Evolutionary conservation across 2,113 vertebrate species (phyloP), one percentile per base, ranked within the genome.

Genomic region (Austrofundulus limnaeus): DNA sequence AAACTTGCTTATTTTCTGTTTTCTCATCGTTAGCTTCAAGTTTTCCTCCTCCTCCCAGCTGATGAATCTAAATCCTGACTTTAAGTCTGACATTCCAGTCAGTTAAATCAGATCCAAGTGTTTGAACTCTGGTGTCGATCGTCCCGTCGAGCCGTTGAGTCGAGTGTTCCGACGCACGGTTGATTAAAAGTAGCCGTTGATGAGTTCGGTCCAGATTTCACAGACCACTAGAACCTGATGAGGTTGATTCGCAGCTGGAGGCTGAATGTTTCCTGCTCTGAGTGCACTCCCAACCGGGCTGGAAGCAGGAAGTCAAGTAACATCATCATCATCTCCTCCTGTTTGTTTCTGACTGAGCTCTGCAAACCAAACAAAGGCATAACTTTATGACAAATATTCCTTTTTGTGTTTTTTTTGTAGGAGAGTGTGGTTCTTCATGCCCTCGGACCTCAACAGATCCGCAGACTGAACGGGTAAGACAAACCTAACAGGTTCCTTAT

Each of bases 381-480:
- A n/a, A n/a, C n/a, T 28, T 28, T 28, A 19, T 47, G 0, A n/a
- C 2, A 5, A 45, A 13, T 3, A 14, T 28, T 43, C 2, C 45
- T 13, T 43, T 19, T 34, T 34, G 31, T 74, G 45, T 75, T 55
- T 72, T 49, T 70, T 70, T 28, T 57, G 47, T 11, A 78, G 56
- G 58, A 72, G 49, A 28, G 47, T 2, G 60, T 69, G 48, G 54
- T 0, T 48, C 24, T 72, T 59, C 45, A 38, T 66, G 68, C 54
- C 65, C 60, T 49, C 54, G 6, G 43, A 63, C 53, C 12, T 54
- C 56, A 19, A 50, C 70, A n/a, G 64, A 46, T 39, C 74, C 53
- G 16, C 66, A 21, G 23, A 25, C 60, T 58, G 49, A 82, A 31
- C 48, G 73, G 79, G 82, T 87, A 24, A 87, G 54, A 16, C 17